Evolutionary conservation across 1,140 invertebrate genomes (phyloP), one percentile per base, ranked within the genome.

Genomic region (Achatina immaculata): DNA sequence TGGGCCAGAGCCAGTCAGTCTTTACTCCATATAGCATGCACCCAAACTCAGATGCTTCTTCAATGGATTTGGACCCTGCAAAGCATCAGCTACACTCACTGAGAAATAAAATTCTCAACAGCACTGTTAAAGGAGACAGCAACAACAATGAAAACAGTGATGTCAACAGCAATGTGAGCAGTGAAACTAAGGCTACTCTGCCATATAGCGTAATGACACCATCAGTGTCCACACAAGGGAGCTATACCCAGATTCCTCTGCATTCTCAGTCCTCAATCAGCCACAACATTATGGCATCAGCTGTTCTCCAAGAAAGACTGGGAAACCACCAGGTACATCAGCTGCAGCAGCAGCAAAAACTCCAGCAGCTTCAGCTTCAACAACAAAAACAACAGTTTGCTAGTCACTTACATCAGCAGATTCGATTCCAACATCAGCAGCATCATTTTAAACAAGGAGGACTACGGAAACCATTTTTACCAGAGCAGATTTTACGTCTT

Each of bases 331-430:
- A 77, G 42, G 9, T 19, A 14, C 68, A 55, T 21, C 66, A 80
- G n/a, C 66, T 65, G 36, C 51, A 65, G 72, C 78, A 80, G 55
- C 78, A 83, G 24, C 78, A 80, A 9, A 80, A 72, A 43, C 42
- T 83, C 0, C 82, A 83, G 48, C 78, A 58, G 62, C 43, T 45
- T 48, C 68, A 34, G 66, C 76, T 71, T 36, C 51, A 68, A 38
- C 81, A 79, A 51, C 79, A 72, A 28, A 66, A 71, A 45, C 77
- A 78, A 21, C 78, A 81, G 48, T 34, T 81, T 40, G 68, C 43
- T 43, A 78, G 73, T n/a, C 74, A 83, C 42, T n/a, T 75, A 21
- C 74, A 76, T 3, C 82, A 81, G 34, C 78, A 72, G 11, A 42
- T 81, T 9, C 74, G 38, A 28, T 48, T 75, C 0, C 69, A 77